Conservation (phyloP, 2,113 vertebrate genomes). For the Mesoclemmys tuberculata region DNA sequence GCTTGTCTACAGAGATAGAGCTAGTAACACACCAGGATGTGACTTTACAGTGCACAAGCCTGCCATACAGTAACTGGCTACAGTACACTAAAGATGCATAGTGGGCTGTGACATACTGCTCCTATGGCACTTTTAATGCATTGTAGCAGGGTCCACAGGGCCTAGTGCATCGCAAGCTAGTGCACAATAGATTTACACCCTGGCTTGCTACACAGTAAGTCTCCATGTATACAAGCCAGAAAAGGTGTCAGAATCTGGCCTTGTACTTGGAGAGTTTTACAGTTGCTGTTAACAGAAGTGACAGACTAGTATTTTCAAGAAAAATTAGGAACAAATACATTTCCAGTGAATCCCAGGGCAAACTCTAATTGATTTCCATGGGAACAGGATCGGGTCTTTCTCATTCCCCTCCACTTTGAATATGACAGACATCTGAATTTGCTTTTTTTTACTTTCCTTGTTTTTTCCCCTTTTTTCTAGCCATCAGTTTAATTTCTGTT, state of each 20-base stretch:
- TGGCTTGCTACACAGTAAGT: background rate
- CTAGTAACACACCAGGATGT: background rate
- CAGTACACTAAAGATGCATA: background rate
- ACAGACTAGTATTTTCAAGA: constrained; percentile 31
- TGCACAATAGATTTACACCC: background rate
- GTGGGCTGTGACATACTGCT: background rate
- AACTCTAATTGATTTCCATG: constrained; percentile 58
- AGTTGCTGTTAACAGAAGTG: constrained; percentile 27
- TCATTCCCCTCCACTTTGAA: constrained; percentile 19
- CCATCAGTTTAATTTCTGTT: constrained; percentile 72
- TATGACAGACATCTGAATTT: constrained; percentile 46
- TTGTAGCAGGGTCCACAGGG: background rate
- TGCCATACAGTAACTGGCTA: background rate
- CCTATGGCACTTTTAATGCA: background rate
- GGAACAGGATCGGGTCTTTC: background rate
- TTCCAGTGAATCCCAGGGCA: background rate
- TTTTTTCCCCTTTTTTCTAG: constrained; percentile 20
- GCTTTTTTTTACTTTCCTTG: background rate
- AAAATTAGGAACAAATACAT: constrained; percentile 23
- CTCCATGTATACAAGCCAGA: background rate
- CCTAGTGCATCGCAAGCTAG: background rate
- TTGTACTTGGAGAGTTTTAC: background rate
- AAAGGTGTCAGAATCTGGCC: background rate
- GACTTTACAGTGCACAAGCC: background rate
- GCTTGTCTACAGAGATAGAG: background rate